Evolutionary conservation across 1,140 invertebrate genomes (phyloP), one percentile per base, ranked within the genome.

Genomic region (Hesperophylax magnus): DNA sequence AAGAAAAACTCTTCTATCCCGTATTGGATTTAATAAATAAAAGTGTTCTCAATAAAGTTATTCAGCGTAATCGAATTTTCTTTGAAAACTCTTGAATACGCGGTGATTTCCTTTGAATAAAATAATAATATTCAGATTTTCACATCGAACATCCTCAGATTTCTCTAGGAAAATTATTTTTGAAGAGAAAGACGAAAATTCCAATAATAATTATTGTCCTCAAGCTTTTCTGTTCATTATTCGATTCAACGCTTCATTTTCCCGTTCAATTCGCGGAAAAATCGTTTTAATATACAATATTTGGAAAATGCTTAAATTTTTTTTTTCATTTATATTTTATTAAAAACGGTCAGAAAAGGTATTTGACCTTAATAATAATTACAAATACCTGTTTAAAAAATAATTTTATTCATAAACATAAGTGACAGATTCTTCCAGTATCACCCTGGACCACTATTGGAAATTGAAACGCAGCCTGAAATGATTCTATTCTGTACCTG

Each of bases 61-160:
- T 22, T 67, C 63, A n/a, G 63, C 31, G 1, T 31, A 67, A 67
- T 67, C 63, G 63, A 67, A 67, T 67, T 67, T 67, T 67, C 63
- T 67, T 14, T 4, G 63, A 67, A 67, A 67, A 67, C 63, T 67
- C 63, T 31, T 67, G 63, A 67, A 67, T 67, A 17, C 17, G 63
- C 63, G 2, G 31, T 67, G 63, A 67, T 67, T 67, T 67, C 17
- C 63, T 67, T 67, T 67, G 24, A 67, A 67, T 67, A 67, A 8
- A 47, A 47, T 47, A 47, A 14, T 47, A 47, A 47, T 27, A n/a
- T 22, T 31, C 22, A 15, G 14, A 27, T 67, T 67, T 27, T n/a
- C 24, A 67, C 17, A 34, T 67, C 27, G 63, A 67, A 31, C 63
- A 14, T 27, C 20, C 24, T 24, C 17, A 39, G 17, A 15, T 17